Percentiles rank a stretch among this genome's conserved stretches.
Evolutionary conservation across 53 echinoderm and acorn worm genomes (phyloP).

Genomic region (Holothuria leucospilota): DNA sequence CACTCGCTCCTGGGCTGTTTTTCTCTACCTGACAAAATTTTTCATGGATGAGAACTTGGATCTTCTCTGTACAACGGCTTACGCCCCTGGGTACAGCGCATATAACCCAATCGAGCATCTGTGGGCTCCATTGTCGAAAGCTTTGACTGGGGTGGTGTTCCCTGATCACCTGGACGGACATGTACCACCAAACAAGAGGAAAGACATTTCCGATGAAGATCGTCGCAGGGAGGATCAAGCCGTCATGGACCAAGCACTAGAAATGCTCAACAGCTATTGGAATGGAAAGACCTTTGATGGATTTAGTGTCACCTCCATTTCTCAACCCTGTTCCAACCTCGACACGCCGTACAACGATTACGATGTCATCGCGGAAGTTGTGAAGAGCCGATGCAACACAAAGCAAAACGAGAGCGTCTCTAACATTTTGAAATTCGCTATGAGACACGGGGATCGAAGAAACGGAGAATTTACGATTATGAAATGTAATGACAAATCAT

Average conservation of each 20-base stretch:
- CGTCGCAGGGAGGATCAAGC: too few relatives aligned
- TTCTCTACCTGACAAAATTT: conserved; percentile 9
- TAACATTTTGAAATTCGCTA: neutral
- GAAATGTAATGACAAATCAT: neutral
- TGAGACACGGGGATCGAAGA: neutral
- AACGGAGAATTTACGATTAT: neutral
- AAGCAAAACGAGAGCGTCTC: neutral
- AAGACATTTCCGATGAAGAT: too few relatives aligned
- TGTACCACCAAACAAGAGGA: too few relatives aligned
- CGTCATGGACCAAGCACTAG: neutral
- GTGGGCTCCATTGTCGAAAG: conserved; percentile 50
- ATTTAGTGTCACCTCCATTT: neutral
- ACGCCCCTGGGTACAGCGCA: conserved; percentile 52
- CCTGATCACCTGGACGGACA: conserved; percentile 34
- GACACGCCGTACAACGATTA: neutral
- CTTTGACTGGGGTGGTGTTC: conserved; percentile 49
- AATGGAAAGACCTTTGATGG: neutral
- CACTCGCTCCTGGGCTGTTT: conserved; percentile 37
- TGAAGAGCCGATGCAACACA: neutral
- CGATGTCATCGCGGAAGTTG: neutral
- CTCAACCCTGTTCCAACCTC: neutral
- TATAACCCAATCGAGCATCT: conserved; percentile 56
- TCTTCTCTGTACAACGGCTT: conserved; percentile 43
- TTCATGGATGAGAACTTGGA: conserved; percentile 49
- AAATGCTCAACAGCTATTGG: neutral